Evolutionary conservation across 2,797 vertebrate genomes (phyloP).

Genomic region (Capromys pilorides): DNA sequence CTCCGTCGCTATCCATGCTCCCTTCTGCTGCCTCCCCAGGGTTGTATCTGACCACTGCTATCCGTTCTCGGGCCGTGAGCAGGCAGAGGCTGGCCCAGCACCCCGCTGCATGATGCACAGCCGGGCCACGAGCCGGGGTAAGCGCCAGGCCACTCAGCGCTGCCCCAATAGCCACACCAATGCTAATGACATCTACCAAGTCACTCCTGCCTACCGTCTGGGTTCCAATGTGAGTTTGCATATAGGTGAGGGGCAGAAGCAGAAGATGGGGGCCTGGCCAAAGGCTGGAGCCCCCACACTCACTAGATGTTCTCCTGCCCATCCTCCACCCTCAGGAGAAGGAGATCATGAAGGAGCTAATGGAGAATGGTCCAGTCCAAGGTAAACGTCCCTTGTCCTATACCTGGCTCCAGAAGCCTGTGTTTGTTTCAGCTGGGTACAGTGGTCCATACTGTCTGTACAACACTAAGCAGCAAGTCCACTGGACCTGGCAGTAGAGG

Average conservation of each 20-base stretch:
- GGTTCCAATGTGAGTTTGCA: slow-evolving; percentile 84
- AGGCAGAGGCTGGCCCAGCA: slow-evolving; percentile 64
- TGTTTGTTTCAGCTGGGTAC: not conserved
- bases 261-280: not conserved
- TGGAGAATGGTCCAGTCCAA: slow-evolving; percentile 98
- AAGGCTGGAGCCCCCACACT: not conserved
- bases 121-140: slow-evolving; percentile 92
- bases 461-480: not conserved
- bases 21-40: slow-evolving; percentile 82
- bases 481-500: not conserved
- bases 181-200: slow-evolving; percentile 88
- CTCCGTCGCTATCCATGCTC: fast-evolving
- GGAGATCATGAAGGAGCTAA: slow-evolving; percentile 98
- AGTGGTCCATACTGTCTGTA: not conserved
- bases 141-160: slow-evolving; percentile 89
- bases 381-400: slow-evolving; percentile 83
- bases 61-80: slow-evolving; percentile 88
- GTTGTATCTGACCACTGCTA: slow-evolving; percentile 97
- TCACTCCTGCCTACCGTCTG: slow-evolving; percentile 89
- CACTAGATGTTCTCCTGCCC: not conserved
- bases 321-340: slow-evolving; percentile 88
- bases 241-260: not conserved
- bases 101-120: slow-evolving; percentile 97
- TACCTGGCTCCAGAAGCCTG: not conserved
- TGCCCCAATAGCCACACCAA: slow-evolving; percentile 85